phyloP scores from a whole-genome alignment of 2,888 invertebrate genomes.

The Ditula angustiorana region DNA sequence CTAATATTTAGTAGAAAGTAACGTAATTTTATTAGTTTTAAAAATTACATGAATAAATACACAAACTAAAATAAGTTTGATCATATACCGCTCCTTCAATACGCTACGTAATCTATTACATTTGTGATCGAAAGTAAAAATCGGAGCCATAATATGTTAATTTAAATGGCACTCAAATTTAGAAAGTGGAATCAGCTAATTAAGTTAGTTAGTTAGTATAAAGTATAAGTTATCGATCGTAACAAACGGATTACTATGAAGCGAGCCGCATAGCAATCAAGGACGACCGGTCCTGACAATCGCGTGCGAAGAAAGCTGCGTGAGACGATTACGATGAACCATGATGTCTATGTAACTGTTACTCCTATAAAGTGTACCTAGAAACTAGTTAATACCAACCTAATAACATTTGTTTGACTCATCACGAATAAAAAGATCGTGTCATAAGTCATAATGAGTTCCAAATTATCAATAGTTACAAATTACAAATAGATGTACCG shows the following conservation, averaged over 20 bases:
- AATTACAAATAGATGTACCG: neutral
- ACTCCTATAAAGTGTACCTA: neutral
- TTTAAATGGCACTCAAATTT: slow-evolving; percentile 12
- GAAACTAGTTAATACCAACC: neutral
- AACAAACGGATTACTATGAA: slow-evolving; percentile 27
- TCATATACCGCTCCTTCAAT: too few species aligned
- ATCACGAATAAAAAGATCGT: too few species aligned
- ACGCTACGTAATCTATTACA: too few species aligned
- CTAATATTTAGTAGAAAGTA: too few species aligned
- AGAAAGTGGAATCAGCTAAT: slow-evolving; percentile 14
- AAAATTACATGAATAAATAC: too few species aligned
- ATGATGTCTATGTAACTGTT: slow-evolving; percentile 11
- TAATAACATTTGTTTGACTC: neutral
- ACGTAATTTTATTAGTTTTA: too few species aligned
- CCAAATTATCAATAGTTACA: too few species aligned
- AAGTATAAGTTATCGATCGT: slow-evolving; percentile 16
- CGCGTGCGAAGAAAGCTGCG: slow-evolving; percentile 26
- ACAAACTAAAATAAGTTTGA: too few species aligned
- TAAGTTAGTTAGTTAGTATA: slow-evolving; percentile 1
- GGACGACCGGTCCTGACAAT: slow-evolving; percentile 33
- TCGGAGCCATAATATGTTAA: slow-evolving; percentile 8
- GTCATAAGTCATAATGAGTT: too few species aligned
- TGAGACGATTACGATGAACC: slow-evolving; percentile 7
- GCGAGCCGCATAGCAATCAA: slow-evolving; percentile 28
- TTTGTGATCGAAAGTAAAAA: slow-evolving; percentile 9